Percentiles rank a stretch among this genome's conserved stretches.
Conservation (phyloP, 37 sponge, comb jelly and placozoan genomes). For the Ianthella basta region DNA sequence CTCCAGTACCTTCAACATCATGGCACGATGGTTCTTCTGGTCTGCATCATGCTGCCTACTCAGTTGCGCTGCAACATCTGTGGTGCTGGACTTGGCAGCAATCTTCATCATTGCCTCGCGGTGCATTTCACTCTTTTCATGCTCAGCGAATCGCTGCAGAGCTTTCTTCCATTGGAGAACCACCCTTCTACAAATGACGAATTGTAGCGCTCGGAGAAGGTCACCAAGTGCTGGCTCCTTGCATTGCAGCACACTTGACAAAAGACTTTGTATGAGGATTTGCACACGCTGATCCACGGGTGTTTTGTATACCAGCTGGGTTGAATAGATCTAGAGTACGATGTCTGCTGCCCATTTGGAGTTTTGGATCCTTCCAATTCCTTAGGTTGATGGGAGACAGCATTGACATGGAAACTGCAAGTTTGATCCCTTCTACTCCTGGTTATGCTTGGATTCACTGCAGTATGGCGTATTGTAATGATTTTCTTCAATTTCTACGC, state of each 20-base stretch:
- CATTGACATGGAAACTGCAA: no score
- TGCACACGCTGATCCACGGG: slow-evolving; percentile 60
- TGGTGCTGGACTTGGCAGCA: not conserved
- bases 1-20: slow-evolving; percentile 44
- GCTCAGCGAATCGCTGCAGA: slow-evolving; percentile 30
- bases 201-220: slow-evolving; percentile 19
- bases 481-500: no score
- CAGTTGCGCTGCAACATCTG: slow-evolving; percentile 26
- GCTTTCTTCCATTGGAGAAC: slow-evolving; percentile 54
- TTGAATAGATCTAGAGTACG: slow-evolving; percentile 54
- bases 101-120: not conserved
- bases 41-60: slow-evolving; percentile 31
- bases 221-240: slow-evolving; percentile 25
- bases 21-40: slow-evolving; percentile 26
- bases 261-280: slow-evolving; percentile 36
- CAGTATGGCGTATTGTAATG: no score
- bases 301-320: slow-evolving; percentile 52
- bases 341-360: slow-evolving; percentile 26
- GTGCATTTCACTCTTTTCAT: slow-evolving; percentile 49
- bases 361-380: slow-evolving; percentile 2
- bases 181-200: slow-evolving; percentile 32
- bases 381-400: slow-evolving; percentile 43
- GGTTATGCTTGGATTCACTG: no score
- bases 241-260: slow-evolving; percentile 36
- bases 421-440: no score